Evolutionary conservation across 1,140 invertebrate species (phyloP), one percentile per base, ranked within the genome.

Genomic region (Plectus sambesii): DNA sequence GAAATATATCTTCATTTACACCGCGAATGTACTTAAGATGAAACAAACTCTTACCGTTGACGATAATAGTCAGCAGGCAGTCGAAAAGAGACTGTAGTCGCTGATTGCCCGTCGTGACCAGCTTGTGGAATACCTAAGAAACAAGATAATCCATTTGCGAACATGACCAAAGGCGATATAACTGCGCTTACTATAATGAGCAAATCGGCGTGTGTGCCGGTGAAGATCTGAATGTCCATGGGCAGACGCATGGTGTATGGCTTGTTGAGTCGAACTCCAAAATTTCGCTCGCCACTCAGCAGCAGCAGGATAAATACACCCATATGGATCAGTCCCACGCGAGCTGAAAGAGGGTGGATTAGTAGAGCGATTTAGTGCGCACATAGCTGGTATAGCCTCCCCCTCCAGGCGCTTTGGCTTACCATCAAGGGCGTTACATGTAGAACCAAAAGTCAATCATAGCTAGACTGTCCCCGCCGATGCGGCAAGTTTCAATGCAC

Each of bases 221-320:
- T 96, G 72, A 99, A 98, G 9, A 96, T 87, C 2, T 92, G 93
- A 70, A 99, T 92, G 69, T 99, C 92, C 86, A 97, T 96, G 29
- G 90, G 87, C 53, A 96, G 84, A 23, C 87, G 83, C 2, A 87
- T 86, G 2, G 85, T 86, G 71, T 97, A 99, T 0, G 93, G 92
- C 74, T 98, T 98, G 73, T 99, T 99, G 1, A 99, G 75, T 36
- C 94, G 79, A 4, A 99, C 94, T 41, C 94, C 94, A 76, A 99
- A 97, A 75, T 99, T 99, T 15, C 94, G 76, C 74, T 99, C 93
- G 17, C 94, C 90, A 63, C 90, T 96, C 24, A 99, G 73, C 8
- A 99, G 73, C 3, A 99, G 77, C n/a, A 99, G 76, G 65, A 98
- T 96, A 70, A 99, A 99, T 23, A 99, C 90, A 23, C 93, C 92